A percentile compares a stretch with the other conserved stretches of the same genome.
Evolutionary conservation across 2,888 invertebrate species (phyloP).

Genomic region (Drosophila prolongata): DNA sequence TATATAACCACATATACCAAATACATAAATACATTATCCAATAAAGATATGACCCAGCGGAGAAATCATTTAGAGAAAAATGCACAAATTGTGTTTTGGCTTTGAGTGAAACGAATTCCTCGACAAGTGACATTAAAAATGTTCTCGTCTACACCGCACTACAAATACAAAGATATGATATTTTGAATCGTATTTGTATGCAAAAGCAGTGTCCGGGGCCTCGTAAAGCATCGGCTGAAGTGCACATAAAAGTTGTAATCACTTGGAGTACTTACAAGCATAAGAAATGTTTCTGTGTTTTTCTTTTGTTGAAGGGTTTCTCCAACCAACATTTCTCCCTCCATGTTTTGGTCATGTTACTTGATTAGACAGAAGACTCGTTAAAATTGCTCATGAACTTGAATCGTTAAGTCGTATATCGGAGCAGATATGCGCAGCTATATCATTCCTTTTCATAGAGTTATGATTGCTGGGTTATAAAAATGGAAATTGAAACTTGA

Average conservation of each 20-base stretch:
- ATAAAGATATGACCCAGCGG: conserved; percentile 65
- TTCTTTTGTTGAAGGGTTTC: conserved; percentile 19
- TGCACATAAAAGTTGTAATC: conserved; percentile 73
- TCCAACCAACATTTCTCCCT: neutral
- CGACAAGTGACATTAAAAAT: conserved; percentile 70
- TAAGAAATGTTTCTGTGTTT: conserved; percentile 48
- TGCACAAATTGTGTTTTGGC: conserved; percentile 50
- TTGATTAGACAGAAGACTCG: conserved; percentile 52
- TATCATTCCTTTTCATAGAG: conserved; percentile 20
- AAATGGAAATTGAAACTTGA: conserved; percentile 23
- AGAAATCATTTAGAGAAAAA: conserved; percentile 69
- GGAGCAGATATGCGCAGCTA: conserved; percentile 30
- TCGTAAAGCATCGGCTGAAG: conserved; percentile 66
- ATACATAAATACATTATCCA: conserved; percentile 56
- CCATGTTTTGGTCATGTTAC: conserved; percentile 23
- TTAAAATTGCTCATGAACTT: conserved; percentile 70
- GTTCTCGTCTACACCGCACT: conserved; percentile 11
- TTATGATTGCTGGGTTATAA: conserved; percentile 34
- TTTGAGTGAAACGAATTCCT: conserved; percentile 24
- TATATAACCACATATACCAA: conserved; percentile 40
- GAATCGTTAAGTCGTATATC: conserved; percentile 46
- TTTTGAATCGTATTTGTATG: conserved; percentile 54
- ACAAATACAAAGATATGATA: conserved; percentile 2
- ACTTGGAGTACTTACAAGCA: conserved; percentile 62
- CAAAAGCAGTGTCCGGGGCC: conserved; percentile 60